Conservation (phyloP, 2,113 vertebrate genomes). For the Sinosuthora webbiana region DNA sequence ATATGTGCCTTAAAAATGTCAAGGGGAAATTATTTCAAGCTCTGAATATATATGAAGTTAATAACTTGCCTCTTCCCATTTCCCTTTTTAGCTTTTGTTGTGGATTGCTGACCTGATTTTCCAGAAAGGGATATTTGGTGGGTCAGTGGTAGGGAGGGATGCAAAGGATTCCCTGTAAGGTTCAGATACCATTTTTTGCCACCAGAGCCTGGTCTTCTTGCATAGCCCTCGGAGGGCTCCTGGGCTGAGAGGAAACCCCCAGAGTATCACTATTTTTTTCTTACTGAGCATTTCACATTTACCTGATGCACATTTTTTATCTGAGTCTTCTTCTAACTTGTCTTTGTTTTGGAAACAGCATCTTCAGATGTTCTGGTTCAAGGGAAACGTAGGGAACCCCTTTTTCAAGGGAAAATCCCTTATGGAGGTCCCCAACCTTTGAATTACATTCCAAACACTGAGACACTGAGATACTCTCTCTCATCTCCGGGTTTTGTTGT, state of each 20-base stretch:
- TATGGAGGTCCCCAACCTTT: neutral
- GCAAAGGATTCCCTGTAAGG: neutral
- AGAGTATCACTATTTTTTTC: neutral
- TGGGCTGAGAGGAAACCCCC: neutral
- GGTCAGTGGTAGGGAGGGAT: neutral
- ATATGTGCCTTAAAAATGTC: slow-evolving; percentile 59
- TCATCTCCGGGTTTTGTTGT: neutral
- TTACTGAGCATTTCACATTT: neutral
- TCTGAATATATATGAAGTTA: slow-evolving; percentile 39
- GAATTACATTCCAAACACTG: neutral
- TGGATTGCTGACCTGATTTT: slow-evolving; percentile 52
- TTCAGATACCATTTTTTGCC: neutral
- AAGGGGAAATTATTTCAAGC: slow-evolving; percentile 68
- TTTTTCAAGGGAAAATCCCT: neutral
- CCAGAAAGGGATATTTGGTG: slow-evolving; percentile 6
- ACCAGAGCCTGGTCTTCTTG: neutral
- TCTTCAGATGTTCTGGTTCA: neutral
- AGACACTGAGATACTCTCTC: neutral
- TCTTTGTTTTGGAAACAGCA: neutral
- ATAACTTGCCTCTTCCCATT: slow-evolving; percentile 31
- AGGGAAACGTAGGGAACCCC: neutral
- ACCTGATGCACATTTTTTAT: neutral
- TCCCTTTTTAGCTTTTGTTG: slow-evolving; percentile 37
- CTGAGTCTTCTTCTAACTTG: neutral
- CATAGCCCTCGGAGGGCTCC: neutral